phyloP scores from a whole-genome alignment of 2,797 vertebrate species.

The Labeo calbasu region DNA sequence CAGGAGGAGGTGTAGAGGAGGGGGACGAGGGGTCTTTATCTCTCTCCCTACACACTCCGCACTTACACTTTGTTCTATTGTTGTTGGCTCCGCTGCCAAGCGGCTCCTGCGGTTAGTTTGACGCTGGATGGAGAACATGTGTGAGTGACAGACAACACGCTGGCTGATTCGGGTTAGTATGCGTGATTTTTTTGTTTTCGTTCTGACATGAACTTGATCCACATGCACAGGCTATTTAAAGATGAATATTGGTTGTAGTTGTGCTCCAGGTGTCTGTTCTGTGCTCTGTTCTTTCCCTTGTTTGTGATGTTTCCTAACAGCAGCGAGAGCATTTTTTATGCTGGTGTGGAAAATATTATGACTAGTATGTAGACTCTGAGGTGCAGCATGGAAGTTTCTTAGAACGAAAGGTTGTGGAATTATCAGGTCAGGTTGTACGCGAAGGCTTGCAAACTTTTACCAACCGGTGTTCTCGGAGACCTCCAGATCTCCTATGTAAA shows the following conservation, averaged over 20 bases:
- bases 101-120: slow-evolving; percentile 64
- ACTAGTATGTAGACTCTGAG: background rate
- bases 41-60: slow-evolving; percentile 60
- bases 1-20: slow-evolving; percentile 51
- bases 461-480: background rate
- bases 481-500: slow-evolving; percentile 2
- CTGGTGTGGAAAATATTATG: background rate
- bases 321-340: background rate
- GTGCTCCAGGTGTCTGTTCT: background rate
- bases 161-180: slow-evolving; percentile 73
- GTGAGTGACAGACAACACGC: slow-evolving; percentile 65
- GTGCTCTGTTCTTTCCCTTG: background rate
- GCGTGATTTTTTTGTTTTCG: slow-evolving; percentile 10
- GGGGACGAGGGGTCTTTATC: slow-evolving; percentile 56
- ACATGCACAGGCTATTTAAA: background rate
- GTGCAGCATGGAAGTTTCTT: slow-evolving; percentile 2
- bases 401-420: background rate
- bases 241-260: background rate
- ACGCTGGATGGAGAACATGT: slow-evolving; percentile 68
- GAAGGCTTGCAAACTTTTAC: slow-evolving; percentile 8
- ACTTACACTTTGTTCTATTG: slow-evolving; percentile 74
- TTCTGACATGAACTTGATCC: slow-evolving; percentile 10
- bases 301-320: background rate
- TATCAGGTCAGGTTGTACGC: background rate
- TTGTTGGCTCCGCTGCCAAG: slow-evolving; percentile 71